These are phyloP conservation scores for Euleptes europaea DNA, from an alignment of 2,113 vertebrate genomes.

Conservation along the genomic window DNA sequence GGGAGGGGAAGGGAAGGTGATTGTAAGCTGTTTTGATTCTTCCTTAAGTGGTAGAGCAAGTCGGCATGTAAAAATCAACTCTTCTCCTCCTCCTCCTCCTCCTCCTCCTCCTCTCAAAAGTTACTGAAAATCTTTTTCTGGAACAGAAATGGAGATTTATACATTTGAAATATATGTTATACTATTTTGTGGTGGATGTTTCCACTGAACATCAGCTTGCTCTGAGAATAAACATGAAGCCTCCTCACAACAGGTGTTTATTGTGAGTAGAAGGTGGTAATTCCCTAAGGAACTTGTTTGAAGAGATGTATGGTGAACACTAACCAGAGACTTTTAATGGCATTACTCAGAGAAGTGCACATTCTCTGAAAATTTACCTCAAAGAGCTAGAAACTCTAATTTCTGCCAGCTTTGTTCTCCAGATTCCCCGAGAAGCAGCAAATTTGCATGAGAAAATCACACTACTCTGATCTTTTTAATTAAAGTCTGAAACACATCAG, in stretches of 20 bases:
- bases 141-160: background rate
- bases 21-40: no score
- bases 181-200: background rate
- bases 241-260: background rate
- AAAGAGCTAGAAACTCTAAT: slow-evolving; percentile 49
- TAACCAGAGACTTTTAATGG: background rate
- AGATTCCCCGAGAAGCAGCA: slow-evolving; percentile 56
- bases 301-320: background rate
- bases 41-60: no score
- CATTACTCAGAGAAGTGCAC: slow-evolving; percentile 13
- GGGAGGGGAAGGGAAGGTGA: no score
- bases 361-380: slow-evolving; percentile 50
- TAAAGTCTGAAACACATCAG: slow-evolving; percentile 61
- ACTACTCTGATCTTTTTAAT: slow-evolving; percentile 69
- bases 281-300: slow-evolving; percentile 26
- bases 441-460: slow-evolving; percentile 56
- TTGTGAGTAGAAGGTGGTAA: background rate
- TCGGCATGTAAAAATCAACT: no score
- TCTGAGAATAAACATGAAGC: background rate
- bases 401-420: slow-evolving; percentile 57
- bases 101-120: background rate
- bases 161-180: background rate
- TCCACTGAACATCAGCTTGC: background rate
- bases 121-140: background rate
- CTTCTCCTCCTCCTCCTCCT: no score